phyloP scores from a whole-genome alignment of 2,113 vertebrate genomes.

The Saccopteryx bilineata region DNA sequence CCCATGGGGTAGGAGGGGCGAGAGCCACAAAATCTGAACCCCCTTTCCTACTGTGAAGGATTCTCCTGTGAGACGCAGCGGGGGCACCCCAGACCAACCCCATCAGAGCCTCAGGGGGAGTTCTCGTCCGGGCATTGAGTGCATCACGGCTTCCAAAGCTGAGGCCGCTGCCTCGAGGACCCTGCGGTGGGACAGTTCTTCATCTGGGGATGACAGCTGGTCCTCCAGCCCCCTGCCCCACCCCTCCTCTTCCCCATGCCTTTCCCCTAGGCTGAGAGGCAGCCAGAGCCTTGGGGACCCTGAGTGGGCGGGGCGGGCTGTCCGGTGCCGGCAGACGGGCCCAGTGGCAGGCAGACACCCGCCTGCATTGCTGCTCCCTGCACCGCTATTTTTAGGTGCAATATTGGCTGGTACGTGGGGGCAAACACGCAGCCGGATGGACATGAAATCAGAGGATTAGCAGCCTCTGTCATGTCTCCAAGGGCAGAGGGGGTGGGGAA shows the following conservation, averaged over 20 bases:
- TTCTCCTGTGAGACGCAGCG: not conserved
- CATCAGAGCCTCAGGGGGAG: rapidly evolving
- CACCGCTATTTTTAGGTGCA: slow-evolving; percentile 67
- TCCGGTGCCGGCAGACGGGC: not conserved
- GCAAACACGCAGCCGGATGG: not conserved
- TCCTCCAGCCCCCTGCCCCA: rapidly evolving
- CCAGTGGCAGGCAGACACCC: not conserved
- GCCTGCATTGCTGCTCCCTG: rapidly evolving
- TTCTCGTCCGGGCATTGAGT: rapidly evolving
- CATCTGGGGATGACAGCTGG: not conserved
- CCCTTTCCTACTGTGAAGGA: not conserved
- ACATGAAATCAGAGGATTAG: slow-evolving; percentile 58
- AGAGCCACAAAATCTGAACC: not conserved
- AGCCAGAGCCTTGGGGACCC: not conserved
- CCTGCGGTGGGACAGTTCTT: not conserved
- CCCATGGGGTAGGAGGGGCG: not conserved
- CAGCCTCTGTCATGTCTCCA: slow-evolving; percentile 48
- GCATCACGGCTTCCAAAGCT: rapidly evolving
- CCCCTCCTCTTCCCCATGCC: not conserved
- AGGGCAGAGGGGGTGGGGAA: slow-evolving; percentile 19
- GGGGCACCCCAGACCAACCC: not conserved
- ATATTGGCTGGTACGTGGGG: slow-evolving; percentile 69
- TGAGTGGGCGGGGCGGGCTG: rapidly evolving
- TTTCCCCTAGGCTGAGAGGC: not conserved
- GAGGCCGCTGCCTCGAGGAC: not conserved